Evolutionary conservation across 2,797 vertebrate genomes (phyloP).

Genomic region (Eulemur mongoz): DNA sequence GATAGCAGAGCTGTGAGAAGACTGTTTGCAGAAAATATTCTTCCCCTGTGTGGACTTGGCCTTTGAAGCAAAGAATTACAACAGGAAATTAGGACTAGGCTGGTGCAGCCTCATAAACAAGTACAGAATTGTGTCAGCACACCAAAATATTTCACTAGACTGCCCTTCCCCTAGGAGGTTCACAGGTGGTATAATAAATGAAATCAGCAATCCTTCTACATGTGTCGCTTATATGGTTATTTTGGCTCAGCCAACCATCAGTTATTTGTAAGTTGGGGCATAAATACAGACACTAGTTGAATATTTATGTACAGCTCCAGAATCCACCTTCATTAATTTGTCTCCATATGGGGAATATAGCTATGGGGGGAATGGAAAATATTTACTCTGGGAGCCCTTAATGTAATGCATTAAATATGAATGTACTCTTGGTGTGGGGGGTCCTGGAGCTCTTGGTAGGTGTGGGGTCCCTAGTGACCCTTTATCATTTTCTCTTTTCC

Average conservation of each 20-base stretch:
- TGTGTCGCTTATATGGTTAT: constrained; percentile 55
- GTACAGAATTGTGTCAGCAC: constrained; percentile 70
- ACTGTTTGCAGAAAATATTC: constrained; percentile 66
- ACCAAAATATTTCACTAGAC: constrained; percentile 74
- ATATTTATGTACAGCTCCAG: constrained; percentile 69
- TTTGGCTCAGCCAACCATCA: constrained; percentile 58
- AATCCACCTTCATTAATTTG: constrained; percentile 70
- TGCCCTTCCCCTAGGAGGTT: constrained; percentile 65
- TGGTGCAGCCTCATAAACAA: constrained; percentile 70
- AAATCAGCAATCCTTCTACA: constrained; percentile 50
- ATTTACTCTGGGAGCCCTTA: constrained; percentile 53
- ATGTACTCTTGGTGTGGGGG: background rate
- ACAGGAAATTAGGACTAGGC: constrained; percentile 73
- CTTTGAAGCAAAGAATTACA: constrained; percentile 75
- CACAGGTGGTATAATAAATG: constrained; percentile 74
- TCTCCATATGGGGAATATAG: constrained; percentile 42
- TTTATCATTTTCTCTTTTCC: constrained; percentile 64
- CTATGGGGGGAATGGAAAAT: constrained; percentile 45
- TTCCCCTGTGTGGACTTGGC: constrained; percentile 68
- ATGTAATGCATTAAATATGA: constrained; percentile 42
- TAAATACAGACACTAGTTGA: constrained; percentile 72
- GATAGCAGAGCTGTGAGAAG: constrained; percentile 43
- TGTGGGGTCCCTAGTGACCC: constrained; percentile 35
- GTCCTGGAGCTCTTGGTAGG: constrained; percentile 49
- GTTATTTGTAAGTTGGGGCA: constrained; percentile 68